Conservation (phyloP, 2,113 vertebrate species). For the Capricornis sumatraensis region DNA sequence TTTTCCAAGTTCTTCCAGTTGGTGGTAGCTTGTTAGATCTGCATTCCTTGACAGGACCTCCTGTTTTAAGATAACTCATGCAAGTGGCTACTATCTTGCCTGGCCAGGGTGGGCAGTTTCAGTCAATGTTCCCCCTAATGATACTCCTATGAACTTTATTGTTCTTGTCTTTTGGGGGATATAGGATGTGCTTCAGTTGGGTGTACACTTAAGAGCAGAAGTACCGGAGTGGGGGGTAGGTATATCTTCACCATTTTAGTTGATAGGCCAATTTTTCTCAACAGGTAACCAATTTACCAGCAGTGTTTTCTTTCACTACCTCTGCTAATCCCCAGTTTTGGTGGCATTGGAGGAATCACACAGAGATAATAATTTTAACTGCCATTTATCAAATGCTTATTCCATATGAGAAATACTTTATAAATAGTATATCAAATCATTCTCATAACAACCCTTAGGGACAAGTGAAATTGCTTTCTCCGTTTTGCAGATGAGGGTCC, state of each 20-base stretch:
- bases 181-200: background rate
- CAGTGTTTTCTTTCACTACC: background rate
- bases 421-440: background rate
- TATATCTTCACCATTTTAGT: background rate
- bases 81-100: background rate
- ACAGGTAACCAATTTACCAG: background rate
- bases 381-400: background rate
- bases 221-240: background rate
- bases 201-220: background rate
- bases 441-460: background rate
- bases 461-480: background rate
- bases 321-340: background rate
- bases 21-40: background rate
- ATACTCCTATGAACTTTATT: background rate
- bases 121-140: background rate
- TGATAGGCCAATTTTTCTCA: background rate
- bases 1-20: background rate
- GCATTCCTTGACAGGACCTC: background rate
- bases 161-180: background rate
- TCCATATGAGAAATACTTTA: background rate
- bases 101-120: background rate
- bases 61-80: background rate
- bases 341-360: background rate
- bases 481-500: background rate
- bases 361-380: background rate